Conservation (phyloP, 1,140 invertebrate genomes). For the Drosophila mayri region DNA sequence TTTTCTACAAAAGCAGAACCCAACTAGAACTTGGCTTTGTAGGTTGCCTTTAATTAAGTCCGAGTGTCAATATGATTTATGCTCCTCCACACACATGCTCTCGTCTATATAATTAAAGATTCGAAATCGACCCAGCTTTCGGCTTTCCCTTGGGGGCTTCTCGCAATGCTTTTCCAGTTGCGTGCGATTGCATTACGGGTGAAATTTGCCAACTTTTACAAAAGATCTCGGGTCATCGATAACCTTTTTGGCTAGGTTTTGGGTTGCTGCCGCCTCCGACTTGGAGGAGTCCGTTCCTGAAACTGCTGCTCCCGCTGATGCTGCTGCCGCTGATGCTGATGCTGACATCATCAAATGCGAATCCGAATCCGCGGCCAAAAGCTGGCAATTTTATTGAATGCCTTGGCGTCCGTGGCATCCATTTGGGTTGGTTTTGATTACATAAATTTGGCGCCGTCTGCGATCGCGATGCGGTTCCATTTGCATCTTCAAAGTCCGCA, state of each 20-base stretch:
- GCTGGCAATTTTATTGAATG: conserved; percentile 67
- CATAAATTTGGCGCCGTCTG: conserved; percentile 74
- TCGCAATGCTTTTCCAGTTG: conserved; percentile 47
- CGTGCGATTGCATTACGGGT: conserved; percentile 81
- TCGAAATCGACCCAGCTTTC: conserved; percentile 30
- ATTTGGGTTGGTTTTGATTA: conserved; percentile 76
- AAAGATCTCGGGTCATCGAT: conserved; percentile 70
- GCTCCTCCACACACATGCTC: conserved; percentile 43
- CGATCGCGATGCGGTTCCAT: conserved; percentile 63
- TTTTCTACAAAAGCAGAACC: conserved; percentile 45
- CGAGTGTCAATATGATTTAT: conserved; percentile 77
- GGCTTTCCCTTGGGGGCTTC: conserved; percentile 65
- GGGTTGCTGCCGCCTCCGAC: conserved; percentile 44
- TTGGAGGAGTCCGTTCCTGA: conserved; percentile 11
- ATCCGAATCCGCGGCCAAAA: conserved; percentile 28
- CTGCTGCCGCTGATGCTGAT: conserved; percentile 27
- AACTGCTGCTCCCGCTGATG: conserved; percentile 10
- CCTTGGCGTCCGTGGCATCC: conserved; percentile 47
- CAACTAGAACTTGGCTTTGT: conserved; percentile 44
- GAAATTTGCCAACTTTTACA: conserved; percentile 73
- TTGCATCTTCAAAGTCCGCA: conserved; percentile 72
- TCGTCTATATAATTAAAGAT: conserved; percentile 67
- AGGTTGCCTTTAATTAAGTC: conserved; percentile 70
- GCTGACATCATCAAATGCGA: conserved; percentile 76
- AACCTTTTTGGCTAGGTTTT: conserved; percentile 72